Conservation (phyloP, 2,797 vertebrate species). For the Spinibarbus caldwelli region DNA sequence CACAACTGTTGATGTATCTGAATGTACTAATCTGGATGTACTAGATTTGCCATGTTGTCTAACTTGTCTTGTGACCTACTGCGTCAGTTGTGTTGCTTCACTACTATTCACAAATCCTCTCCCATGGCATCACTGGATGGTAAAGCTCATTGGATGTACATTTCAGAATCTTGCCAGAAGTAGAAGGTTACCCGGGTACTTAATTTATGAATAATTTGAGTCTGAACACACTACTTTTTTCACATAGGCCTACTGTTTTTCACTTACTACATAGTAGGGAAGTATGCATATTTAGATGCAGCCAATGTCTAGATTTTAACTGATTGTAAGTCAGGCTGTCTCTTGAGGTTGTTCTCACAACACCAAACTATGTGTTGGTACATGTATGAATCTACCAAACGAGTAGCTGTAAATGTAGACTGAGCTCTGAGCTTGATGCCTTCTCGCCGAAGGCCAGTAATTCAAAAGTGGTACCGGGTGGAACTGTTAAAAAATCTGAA, state of each 20-base stretch:
- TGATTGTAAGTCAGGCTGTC: background rate
- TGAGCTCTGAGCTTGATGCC: background rate
- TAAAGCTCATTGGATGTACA: background rate
- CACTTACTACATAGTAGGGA: background rate
- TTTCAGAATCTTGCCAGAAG: background rate
- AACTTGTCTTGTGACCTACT: background rate
- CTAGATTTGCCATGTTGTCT: constrained; percentile 1
- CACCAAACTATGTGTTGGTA: background rate
- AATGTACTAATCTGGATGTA: background rate
- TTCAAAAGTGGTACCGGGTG: background rate
- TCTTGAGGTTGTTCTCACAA: background rate
- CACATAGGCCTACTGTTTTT: background rate
- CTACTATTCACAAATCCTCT: background rate
- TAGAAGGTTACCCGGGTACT: background rate
- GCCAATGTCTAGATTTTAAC: background rate
- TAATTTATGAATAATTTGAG: background rate
- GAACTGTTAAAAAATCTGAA: background rate
- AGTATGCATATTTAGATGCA: background rate
- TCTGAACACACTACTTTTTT: background rate
- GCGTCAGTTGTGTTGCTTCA: background rate
- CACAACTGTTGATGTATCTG: background rate
- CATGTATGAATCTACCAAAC: background rate
- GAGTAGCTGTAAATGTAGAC: background rate
- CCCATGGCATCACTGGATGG: background rate
- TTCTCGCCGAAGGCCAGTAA: background rate